Conservation (phyloP, 2,888 invertebrate genomes). For the Cephonodes hylas region DNA sequence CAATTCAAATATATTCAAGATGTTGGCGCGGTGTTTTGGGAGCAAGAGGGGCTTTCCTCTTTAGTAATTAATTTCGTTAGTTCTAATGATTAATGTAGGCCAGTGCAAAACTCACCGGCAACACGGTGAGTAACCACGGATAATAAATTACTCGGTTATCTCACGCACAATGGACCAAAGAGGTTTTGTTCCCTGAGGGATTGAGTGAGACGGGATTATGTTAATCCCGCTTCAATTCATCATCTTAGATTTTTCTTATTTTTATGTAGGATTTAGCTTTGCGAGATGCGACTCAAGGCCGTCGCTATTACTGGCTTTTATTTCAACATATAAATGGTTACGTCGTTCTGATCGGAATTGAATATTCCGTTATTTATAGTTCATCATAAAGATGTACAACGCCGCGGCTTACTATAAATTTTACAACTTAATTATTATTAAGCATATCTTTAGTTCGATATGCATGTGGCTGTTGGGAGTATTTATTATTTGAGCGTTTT, state of each 20-base stretch:
- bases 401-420: no score
- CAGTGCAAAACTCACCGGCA: slow-evolving; percentile 15
- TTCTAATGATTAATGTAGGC: slow-evolving; percentile 37
- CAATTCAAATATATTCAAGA: slow-evolving; percentile 3
- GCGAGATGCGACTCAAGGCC: not conserved
- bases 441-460: not conserved
- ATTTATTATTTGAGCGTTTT: no score
- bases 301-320: not conserved
- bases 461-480: no score
- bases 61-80: slow-evolving; percentile 37
- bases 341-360: not conserved
- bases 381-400: not conserved
- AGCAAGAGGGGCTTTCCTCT: not conserved
- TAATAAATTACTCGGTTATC: slow-evolving; percentile 36
- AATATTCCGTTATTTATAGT: not conserved
- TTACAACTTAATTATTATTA: no score
- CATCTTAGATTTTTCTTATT: slow-evolving; percentile 25
- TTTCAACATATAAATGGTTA: not conserved
- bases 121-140: slow-evolving; percentile 23
- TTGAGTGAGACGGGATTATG: slow-evolving; percentile 30
- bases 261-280: not conserved
- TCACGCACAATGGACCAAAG: slow-evolving; percentile 33
- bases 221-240: slow-evolving; percentile 41
- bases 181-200: slow-evolving; percentile 36
- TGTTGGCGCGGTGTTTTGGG: not conserved